These are phyloP conservation scores for Etheostoma perlongum DNA, from an alignment of 2,797 vertebrate genomes.

Conservation along the genomic window DNA sequence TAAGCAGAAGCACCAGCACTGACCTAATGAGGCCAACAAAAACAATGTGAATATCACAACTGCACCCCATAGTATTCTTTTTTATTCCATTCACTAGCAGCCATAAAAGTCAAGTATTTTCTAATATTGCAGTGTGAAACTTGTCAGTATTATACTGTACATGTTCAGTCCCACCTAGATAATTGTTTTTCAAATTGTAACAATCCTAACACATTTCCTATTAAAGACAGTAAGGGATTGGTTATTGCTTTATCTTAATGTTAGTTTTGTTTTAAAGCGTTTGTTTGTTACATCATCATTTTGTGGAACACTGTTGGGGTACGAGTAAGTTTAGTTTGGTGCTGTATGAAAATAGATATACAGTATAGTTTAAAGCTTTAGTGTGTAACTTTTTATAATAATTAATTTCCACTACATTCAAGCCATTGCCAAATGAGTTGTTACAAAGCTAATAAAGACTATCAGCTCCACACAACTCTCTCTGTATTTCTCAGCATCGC, in stretches of 20 bases:
- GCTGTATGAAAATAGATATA: no score
- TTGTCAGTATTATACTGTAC: not conserved
- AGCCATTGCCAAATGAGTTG: no score
- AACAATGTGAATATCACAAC: constrained; percentile 28
- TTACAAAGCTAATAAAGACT: no score
- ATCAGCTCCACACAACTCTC: no score
- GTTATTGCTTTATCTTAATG: not conserved
- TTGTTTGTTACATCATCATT: not conserved
- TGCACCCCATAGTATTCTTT: constrained; percentile 13
- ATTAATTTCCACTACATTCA: no score
- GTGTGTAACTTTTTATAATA: no score
- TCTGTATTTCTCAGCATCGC: no score
- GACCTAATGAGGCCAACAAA: constrained; percentile 71
- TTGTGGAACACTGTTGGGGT: not conserved
- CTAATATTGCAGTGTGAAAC: constrained; percentile 7
- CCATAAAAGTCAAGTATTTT: constrained; percentile 12
- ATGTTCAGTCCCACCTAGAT: not conserved
- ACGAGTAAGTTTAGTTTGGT: not conserved
- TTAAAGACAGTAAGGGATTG: not conserved
- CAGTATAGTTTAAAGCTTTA: no score
- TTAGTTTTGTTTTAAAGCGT: not conserved
- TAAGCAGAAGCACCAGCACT: constrained; percentile 32
- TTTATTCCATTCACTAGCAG: constrained; percentile 12
- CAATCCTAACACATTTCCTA: not conserved
- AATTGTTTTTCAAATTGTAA: not conserved